phyloP scores from a whole-genome alignment of 2,888 invertebrate species.

The Leptinotarsa tumamoca region DNA sequence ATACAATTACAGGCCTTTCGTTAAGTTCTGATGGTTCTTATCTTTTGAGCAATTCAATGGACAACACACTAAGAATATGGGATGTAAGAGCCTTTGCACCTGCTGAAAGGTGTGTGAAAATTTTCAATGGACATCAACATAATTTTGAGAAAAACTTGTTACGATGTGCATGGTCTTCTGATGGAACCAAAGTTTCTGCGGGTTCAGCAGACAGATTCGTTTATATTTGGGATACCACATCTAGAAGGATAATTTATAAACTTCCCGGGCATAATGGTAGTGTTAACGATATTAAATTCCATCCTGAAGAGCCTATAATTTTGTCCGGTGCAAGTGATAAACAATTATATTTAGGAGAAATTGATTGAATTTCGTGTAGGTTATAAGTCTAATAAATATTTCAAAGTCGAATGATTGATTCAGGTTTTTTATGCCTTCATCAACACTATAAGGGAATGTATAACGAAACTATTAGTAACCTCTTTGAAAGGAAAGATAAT shows the following conservation, averaged over 20 bases:
- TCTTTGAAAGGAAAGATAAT: too few species aligned
- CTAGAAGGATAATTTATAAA: slow-evolving; percentile 92
- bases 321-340: slow-evolving; percentile 96
- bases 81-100: slow-evolving; percentile 96
- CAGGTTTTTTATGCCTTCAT: too few species aligned
- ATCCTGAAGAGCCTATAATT: slow-evolving; percentile 92
- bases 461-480: too few species aligned
- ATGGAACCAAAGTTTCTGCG: slow-evolving; percentile 69
- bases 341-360: slow-evolving; percentile 94
- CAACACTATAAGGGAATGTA: too few species aligned
- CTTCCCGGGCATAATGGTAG: slow-evolving; percentile 98
- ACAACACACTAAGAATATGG: slow-evolving; percentile 95
- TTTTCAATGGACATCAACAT: slow-evolving; percentile 86
- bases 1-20: slow-evolving; percentile 92
- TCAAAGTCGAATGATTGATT: not conserved
- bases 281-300: slow-evolving; percentile 96
- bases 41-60: slow-evolving; percentile 96
- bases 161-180: slow-evolving; percentile 70
- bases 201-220: slow-evolving; percentile 97
- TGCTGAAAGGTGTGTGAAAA: slow-evolving; percentile 91
- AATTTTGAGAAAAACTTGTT: slow-evolving; percentile 98
- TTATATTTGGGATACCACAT: slow-evolving; percentile 97
- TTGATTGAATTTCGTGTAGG: slow-evolving; percentile 71
- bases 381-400: not conserved
- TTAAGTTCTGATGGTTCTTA: slow-evolving; percentile 90